Conservation (phyloP, 2,113 vertebrate genomes). For the Elgaria multicarinata region DNA sequence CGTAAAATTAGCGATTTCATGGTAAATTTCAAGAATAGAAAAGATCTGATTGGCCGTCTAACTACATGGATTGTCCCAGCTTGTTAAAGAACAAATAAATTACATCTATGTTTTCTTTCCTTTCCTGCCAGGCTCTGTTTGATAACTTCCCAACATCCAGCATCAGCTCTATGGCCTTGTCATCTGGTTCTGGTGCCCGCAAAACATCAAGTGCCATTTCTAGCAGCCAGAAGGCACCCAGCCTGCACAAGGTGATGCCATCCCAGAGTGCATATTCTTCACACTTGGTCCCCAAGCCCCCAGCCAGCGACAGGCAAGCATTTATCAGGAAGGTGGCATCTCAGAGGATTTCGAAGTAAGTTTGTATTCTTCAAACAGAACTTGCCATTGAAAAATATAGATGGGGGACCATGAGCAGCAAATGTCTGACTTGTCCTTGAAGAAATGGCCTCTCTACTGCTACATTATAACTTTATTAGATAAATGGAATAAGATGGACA, state of each 20-base stretch:
- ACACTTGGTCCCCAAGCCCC: constrained; percentile 85
- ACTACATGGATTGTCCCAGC: not conserved
- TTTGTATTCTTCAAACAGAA: constrained; percentile 46
- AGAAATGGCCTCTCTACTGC: not conserved
- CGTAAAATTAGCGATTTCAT: constrained; percentile 58
- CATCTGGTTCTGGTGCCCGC: constrained; percentile 64
- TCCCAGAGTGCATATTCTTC: constrained; percentile 67
- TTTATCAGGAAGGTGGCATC: constrained; percentile 79
- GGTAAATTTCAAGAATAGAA: constrained; percentile 61
- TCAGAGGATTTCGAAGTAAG: constrained; percentile 89
- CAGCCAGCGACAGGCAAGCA: constrained; percentile 78
- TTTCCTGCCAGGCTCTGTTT: constrained; percentile 79
- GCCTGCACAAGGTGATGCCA: constrained; percentile 72
- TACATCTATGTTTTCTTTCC: constrained; percentile 7
- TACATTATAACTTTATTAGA: not conserved
- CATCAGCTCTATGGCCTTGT: constrained; percentile 62
- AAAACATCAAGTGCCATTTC: constrained; percentile 74
- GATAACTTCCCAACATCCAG: constrained; percentile 74
- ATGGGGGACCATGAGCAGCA: not conserved
- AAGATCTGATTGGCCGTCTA: constrained; percentile 44
- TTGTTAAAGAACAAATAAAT: constrained; percentile 12
- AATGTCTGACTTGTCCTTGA: not conserved
- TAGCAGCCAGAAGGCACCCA: constrained; percentile 70
- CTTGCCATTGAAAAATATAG: not conserved
- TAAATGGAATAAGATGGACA: constrained; percentile 4